Percentiles rank a stretch among this genome's conserved stretches.
Evolutionary conservation across 2,113 vertebrate species (phyloP).

Genomic region (Camelus dromedarius): DNA sequence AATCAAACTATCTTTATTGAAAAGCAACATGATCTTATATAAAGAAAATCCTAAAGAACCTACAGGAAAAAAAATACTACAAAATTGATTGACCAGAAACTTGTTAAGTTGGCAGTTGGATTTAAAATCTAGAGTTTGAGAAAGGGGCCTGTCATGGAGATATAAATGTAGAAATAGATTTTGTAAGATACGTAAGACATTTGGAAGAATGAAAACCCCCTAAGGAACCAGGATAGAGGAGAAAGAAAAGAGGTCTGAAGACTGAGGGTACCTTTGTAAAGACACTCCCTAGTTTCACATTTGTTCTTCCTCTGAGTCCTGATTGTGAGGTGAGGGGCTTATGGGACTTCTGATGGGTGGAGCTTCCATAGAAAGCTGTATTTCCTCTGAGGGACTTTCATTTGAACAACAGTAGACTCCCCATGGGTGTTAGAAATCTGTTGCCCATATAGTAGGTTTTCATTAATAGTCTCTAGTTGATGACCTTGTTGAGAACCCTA

Average conservation of each 20-base stretch:
- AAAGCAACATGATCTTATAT: background rate
- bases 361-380: background rate
- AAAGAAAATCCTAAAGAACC: background rate
- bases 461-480: background rate
- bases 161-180: background rate
- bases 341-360: background rate
- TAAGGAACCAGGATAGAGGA: background rate
- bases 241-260: background rate
- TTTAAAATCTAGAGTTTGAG: slow-evolving; percentile 16
- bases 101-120: background rate
- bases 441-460: background rate
- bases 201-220: background rate
- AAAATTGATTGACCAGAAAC: background rate
- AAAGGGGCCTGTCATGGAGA: background rate
- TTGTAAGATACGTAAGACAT: background rate
- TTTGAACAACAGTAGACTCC: background rate
- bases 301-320: background rate
- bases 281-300: background rate
- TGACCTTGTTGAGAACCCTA: background rate
- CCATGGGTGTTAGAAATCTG: background rate
- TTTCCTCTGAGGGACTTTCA: background rate
- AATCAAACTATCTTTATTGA: background rate
- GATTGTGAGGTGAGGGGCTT: background rate
- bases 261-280: background rate
- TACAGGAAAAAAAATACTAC: background rate